Evolutionary conservation across 1,140 invertebrate species (phyloP), one percentile per base, ranked within the genome.

Genomic region (Drosophila suzukii): DNA sequence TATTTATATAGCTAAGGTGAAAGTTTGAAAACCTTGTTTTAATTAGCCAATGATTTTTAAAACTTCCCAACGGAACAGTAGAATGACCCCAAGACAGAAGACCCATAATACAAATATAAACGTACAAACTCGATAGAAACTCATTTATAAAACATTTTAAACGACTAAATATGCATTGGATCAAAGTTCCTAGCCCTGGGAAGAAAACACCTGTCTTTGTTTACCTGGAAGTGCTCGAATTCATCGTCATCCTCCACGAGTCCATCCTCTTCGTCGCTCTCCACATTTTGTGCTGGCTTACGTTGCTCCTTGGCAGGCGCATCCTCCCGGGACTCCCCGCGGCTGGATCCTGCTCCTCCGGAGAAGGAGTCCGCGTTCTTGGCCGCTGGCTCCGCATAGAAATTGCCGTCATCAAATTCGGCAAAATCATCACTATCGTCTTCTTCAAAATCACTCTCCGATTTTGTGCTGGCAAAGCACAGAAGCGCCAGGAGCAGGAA

Each of bases 351-450:
- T 7, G 20, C 54, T 24, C 44, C 70, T 12, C 38, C 72, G 12
- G 43, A 49, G 6, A 67, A 36, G 8, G 51, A 61, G 4, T 82
- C 82, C 8, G 83, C 79, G 54, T 82, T 83, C 47, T 86, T 81
- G 10, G 83, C 49, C 34, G 58, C 70, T 12, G 72, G 66, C 36
- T 58, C 74, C 8, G 73, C 73, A 13, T 82, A 83, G 57, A 75
- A 91, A 17, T 94, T 94, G 78, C 95, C 95, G 51, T 96, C 95
- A 77, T 99, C 98, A 94, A 99, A 99, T 92, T 99, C 98, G 2
- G 98, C 98, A 94, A 99, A 99, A 85, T 99, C 98, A 94, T 98
- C 97, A 39, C 78, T 73, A 47, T 71, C 68, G n/a, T 70, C 84
- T 38, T 86, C 82, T 66, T 74, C 50, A 32, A 60, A 63, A 34